Base-by-base conservation (phyloP, 2,113 vertebrate species). In the Varanus komodoensis region DNA sequence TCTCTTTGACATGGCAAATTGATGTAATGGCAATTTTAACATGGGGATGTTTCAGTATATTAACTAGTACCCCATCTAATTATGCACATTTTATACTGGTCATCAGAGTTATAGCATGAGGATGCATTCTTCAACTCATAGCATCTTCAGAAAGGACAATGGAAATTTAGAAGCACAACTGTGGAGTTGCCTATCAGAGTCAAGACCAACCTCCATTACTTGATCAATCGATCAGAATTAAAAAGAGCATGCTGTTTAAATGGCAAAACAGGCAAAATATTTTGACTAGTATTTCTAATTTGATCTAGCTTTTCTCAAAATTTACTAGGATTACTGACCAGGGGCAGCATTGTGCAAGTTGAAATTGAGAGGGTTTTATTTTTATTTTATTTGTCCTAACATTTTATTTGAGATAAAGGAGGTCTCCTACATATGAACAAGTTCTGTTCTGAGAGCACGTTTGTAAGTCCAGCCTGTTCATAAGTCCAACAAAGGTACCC, bases 241-340 rank as follows among this genome's bases (percentile, higher is more conserved):
- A 38, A 38, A 82, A 38, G 2, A 8, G 15, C 23, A 38, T 21
- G 14, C 2, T 23, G 23, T 34, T 64, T 34, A n/a, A 82, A 64
- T 50, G 50, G 69, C 68, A 91, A 90, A 83, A 64, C 17, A 32
- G 29, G 61, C 32, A 14, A 17, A 32, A 54, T 54, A 38, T 12
- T 57, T 71, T n/a, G 8, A 50, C 19, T 48, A 38, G 25, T 27
- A 0, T 71, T 80, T 21, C 57, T 74, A 3, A n/a, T 82, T 88
- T 91, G 82, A 34, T 64, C 34, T 7, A n/a, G 8, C 64, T 88
- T 84, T 54, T 86, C 68, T 71, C 80, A 82, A 92, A 78, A 89
- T 21, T 25, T 11, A 27, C 17, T 87, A 11, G 67, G 34, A 34
- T 90, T 90, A 74, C 73, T 8, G 87, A 92, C 48, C 71, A 48